These are phyloP conservation scores for Tetranychus truncatus DNA, from an alignment of 2,888 invertebrate species.

Conservation along the genomic window DNA sequence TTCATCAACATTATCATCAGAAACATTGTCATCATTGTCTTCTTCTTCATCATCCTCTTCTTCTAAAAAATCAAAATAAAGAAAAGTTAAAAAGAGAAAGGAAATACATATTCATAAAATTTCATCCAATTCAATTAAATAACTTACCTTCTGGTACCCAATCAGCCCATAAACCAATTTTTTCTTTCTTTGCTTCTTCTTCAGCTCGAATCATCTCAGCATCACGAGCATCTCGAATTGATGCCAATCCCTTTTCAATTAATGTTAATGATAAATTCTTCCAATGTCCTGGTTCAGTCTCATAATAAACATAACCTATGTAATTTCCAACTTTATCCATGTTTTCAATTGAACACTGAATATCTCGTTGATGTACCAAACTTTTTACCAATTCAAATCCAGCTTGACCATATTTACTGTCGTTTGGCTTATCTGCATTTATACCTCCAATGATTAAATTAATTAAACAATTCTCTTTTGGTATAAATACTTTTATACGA, in stretches of 20 bases:
- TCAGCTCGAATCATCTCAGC: conserved; percentile 64
- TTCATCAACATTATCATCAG: not conserved
- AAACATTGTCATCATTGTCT: conserved; percentile 2
- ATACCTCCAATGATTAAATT: conserved; percentile 20
- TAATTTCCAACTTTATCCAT: conserved; percentile 95
- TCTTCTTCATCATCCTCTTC: conserved; percentile 13
- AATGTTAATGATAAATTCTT: conserved; percentile 73
- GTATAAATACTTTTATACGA: conserved; percentile 72
- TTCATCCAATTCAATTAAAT: too few relatives aligned
- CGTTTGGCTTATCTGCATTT: conserved; percentile 18
- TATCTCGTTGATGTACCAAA: conserved; percentile 33
- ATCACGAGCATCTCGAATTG: conserved; percentile 74
- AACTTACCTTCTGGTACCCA: conserved; percentile 29
- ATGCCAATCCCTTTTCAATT: conserved; percentile 76
- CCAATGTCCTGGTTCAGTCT: conserved; percentile 35
- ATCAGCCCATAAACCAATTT: conserved; percentile 30
- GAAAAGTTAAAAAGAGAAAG: not conserved
- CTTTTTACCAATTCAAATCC: conserved; percentile 48
- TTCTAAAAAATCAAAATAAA: not conserved
- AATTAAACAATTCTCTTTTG: conserved; percentile 61
- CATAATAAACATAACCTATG: conserved; percentile 71
- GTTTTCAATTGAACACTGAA: conserved; percentile 73
- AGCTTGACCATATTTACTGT: conserved; percentile 56
- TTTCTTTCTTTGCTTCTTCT: conserved; percentile 62
- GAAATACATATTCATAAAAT: too few relatives aligned